Evolutionary conservation across 2,888 invertebrate species (phyloP), one percentile per base, ranked within the genome.

Genomic region (Linnaemya vulpina): DNA sequence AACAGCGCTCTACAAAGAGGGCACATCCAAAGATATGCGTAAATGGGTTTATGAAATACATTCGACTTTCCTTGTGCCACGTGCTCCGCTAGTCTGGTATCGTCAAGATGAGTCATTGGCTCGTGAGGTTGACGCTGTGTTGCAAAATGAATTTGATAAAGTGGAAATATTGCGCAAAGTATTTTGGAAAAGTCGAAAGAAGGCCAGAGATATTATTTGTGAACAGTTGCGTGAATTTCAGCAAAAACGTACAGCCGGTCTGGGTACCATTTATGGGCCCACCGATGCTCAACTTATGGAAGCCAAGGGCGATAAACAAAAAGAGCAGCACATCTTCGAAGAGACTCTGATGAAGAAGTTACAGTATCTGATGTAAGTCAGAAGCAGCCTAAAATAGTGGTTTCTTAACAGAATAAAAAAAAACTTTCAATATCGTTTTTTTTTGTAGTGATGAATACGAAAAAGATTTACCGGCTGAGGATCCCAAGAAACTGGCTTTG

Each of bases 41-140:
- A 97, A 98, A 92, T 99, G 99, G 99, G 99, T 99, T 4, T 99
- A 99, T 93, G 99, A 99, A 94, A 98, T 99, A 90, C 98, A 98
- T 93, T 98, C 98, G 87, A 97, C 97, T 90, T 99, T 99, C 94
- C 93, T 98, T 83, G 96, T 97, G 90, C 98, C 98, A 84, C 95
- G 96, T 89, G 97, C 98, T 88, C 92, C 92, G 10, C 83, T 92
- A 17, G 89, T 91, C 7, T 92, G 92, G 92, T 92, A 90, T 86
- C 91, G 90, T n/a, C 91, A 92, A 46, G 92, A 92, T 89, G 98
- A 98, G 91, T 96, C 96, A 88, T 94, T 97, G 91, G 97, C 97
- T 13, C 95, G 96, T 86, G 97, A 98, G 93, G 97, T 98, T 73
- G 98, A 98, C 91, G 96, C 97, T 89, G 96, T 96, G 40, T 93